Percentiles rank a stretch among this genome's conserved stretches.
phyloP scores from a whole-genome alignment of 2,113 vertebrate genomes.

The Aythya baeri region DNA sequence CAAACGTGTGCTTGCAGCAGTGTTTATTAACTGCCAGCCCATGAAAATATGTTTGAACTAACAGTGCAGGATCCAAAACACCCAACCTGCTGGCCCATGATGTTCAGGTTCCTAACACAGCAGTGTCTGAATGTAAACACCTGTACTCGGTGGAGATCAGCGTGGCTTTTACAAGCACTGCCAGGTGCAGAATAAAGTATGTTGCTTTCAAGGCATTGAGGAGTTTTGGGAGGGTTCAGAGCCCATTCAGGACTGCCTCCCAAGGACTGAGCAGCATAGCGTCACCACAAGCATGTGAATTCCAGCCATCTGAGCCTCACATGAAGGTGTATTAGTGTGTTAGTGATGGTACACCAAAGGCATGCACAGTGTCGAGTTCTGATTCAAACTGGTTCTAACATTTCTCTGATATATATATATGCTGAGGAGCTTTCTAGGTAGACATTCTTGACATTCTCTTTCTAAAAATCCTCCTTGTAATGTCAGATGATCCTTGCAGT shows the following conservation, averaged over 20 bases:
- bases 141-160: neutral
- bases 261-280: neutral
- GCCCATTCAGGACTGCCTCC: neutral
- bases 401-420: neutral
- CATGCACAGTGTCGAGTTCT: neutral
- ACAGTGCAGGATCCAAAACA: neutral
- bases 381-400: neutral
- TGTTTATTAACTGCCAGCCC: neutral
- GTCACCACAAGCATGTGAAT: neutral
- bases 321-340: neutral
- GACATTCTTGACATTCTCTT: fast-evolving
- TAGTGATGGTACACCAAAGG: neutral
- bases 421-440: neutral
- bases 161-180: neutral
- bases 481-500: neutral
- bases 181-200: neutral
- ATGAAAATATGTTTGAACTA: neutral
- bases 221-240: fast-evolving
- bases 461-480: neutral
- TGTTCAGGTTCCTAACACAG: neutral
- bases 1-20: fast-evolving
- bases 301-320: neutral
- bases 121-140: neutral
- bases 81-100: neutral
- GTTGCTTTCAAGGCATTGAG: fast-evolving